Percentiles rank a stretch among this genome's conserved stretches.
phyloP scores from a whole-genome alignment of 1,140 invertebrate genomes.

The Nixonia krombeini region DNA sequence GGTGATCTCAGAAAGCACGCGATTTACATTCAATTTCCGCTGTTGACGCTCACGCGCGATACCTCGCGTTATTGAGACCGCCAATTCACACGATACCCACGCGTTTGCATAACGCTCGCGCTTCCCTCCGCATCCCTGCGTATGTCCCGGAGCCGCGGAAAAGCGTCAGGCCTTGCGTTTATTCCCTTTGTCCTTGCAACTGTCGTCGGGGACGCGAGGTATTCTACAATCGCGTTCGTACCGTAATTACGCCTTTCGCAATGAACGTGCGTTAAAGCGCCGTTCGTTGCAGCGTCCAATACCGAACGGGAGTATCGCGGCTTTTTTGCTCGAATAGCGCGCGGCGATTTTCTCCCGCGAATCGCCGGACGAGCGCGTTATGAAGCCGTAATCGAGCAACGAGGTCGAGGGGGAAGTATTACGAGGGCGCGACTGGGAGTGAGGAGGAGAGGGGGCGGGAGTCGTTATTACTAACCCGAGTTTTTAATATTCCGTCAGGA shows the following conservation, averaged over 20 bases:
- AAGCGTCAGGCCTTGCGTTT: too few species aligned
- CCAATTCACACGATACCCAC: conserved; percentile 18
- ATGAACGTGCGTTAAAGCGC: too few species aligned
- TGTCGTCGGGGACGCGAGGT: too few species aligned
- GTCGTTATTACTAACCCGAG: conserved; percentile 35
- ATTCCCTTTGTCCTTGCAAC: too few species aligned
- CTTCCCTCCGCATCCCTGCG: background rate
- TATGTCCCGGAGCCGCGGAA: too few species aligned
- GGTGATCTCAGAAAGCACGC: conserved; percentile 41
- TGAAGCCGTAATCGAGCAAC: conserved; percentile 41
- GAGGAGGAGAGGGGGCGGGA: background rate
- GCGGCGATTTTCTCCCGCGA: conserved; percentile 24
- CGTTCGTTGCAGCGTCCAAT: too few species aligned
- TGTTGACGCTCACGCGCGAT: conserved; percentile 11
- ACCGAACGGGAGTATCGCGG: too few species aligned
- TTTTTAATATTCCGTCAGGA: conserved; percentile 56
- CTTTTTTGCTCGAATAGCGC: conserved; percentile 11
- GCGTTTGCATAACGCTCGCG: conserved; percentile 8
- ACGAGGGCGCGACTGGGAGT: conserved; percentile 13
- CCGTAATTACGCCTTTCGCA: too few species aligned
- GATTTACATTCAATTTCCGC: conserved; percentile 50
- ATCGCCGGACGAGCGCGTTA: conserved; percentile 34
- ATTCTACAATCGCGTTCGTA: too few species aligned
- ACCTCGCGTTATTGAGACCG: conserved; percentile 16
- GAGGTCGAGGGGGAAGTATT: conserved; percentile 39